Evolutionary conservation across 1,140 invertebrate genomes (phyloP).

Genomic region (Drosophila neocordata): DNA sequence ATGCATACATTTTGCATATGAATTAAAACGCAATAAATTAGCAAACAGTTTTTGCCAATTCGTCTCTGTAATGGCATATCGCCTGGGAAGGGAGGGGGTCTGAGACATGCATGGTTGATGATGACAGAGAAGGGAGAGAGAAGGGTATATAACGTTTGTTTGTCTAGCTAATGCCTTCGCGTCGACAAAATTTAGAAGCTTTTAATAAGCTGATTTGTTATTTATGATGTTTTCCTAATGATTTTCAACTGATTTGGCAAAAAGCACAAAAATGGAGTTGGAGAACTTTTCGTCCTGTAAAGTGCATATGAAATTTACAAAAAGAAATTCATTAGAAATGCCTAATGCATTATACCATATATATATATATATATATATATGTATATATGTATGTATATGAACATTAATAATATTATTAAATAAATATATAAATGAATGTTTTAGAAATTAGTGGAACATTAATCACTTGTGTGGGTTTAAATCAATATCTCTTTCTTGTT

Average conservation of each 20-base stretch:
- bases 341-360: too few relatives aligned
- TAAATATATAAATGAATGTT: too few relatives aligned
- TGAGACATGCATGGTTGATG: too few relatives aligned
- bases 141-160: constrained; percentile 33
- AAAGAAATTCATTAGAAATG: too few relatives aligned
- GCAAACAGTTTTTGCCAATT: constrained; percentile 54
- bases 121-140: neutral
- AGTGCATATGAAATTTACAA: too few relatives aligned
- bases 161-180: constrained; percentile 56
- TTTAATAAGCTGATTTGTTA: constrained; percentile 79
- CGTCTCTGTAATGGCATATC: constrained; percentile 23
- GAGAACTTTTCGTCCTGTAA: neutral
- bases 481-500: too few relatives aligned
- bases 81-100: neutral
- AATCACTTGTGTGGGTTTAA: too few relatives aligned
- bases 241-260: constrained; percentile 34
- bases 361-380: too few relatives aligned
- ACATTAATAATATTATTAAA: too few relatives aligned
- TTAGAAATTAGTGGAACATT: too few relatives aligned
- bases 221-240: constrained; percentile 74
- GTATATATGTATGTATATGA: too few relatives aligned
- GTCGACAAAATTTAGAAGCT: constrained; percentile 46
- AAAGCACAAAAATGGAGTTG: constrained; percentile 1
- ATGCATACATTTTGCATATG: constrained; percentile 68
- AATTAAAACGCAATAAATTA: constrained; percentile 81